Evolutionary conservation across 1,140 invertebrate species (phyloP).

Genomic region (Rhagoletis pomonella): DNA sequence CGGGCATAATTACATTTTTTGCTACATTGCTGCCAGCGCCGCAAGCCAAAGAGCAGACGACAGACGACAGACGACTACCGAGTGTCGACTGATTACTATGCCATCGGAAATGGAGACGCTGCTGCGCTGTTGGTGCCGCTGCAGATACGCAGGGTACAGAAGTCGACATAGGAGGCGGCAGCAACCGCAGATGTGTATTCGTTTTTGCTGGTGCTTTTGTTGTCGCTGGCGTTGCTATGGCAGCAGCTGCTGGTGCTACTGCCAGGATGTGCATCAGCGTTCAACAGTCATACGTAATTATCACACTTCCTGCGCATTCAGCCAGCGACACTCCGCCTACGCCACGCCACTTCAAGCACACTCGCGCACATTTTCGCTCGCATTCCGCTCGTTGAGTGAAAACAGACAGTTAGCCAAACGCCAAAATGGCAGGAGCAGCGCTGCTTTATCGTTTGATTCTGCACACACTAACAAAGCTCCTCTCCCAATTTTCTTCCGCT

Average conservation of each 20-base stretch:
- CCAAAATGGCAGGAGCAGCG: no score
- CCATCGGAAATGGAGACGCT: not conserved
- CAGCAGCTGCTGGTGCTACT: not conserved
- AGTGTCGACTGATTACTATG: not conserved
- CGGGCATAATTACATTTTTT: slow-evolving; percentile 40
- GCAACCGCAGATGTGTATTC: not conserved
- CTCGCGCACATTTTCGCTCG: not conserved
- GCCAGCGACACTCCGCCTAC: not conserved
- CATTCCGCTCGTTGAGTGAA: not conserved
- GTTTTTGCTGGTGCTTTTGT: not conserved
- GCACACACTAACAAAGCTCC: not conserved
- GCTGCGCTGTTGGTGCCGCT: not conserved
- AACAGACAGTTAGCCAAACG: not conserved
- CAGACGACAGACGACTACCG: not conserved
- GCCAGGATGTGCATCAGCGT: slow-evolving; percentile 19
- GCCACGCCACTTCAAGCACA: not conserved
- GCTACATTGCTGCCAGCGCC: slow-evolving; percentile 39
- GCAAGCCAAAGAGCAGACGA: not conserved
- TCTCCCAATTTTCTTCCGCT: not conserved
- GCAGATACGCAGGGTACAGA: not conserved
- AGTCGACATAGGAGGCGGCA: not conserved
- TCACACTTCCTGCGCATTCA: slow-evolving; percentile 6
- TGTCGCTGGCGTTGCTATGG: not conserved
- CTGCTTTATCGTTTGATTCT: no score
- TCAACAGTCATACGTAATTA: slow-evolving; percentile 33